phyloP scores from a whole-genome alignment of 2,888 invertebrate genomes.

The Syrista parreyssii region DNA sequence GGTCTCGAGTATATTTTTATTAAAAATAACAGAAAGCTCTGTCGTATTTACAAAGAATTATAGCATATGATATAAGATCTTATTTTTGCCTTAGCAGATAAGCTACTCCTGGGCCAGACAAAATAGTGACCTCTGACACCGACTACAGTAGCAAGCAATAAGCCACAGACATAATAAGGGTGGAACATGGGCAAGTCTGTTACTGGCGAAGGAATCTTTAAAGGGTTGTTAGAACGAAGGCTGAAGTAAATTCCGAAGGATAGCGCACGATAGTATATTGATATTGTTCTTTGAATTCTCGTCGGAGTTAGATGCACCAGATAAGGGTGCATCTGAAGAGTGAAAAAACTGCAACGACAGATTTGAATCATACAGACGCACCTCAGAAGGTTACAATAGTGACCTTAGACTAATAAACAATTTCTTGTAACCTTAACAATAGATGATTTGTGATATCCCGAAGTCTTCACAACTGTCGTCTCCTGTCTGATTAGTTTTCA shows the following conservation, averaged over 20 bases:
- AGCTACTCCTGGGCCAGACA: not conserved
- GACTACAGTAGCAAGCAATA: not conserved
- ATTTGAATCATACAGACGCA: not conserved
- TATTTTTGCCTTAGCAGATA: not conserved
- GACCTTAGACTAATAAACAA: not conserved
- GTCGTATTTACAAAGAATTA: not conserved
- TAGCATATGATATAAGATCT: not conserved
- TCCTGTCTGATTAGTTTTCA: not conserved
- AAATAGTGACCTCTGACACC: not conserved
- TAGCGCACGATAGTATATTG: conserved; percentile 26
- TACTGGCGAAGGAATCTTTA: not conserved
- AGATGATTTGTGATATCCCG: not conserved
- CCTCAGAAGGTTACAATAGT: no score
- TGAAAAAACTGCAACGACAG: not conserved
- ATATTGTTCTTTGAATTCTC: not conserved
- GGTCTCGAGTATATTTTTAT: not conserved
- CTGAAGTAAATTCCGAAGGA: conserved; percentile 33
- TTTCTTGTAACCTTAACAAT: not conserved
- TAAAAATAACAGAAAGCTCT: not conserved
- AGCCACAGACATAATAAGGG: not conserved
- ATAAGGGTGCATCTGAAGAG: not conserved
- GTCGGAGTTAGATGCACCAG: not conserved
- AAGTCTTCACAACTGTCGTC: not conserved
- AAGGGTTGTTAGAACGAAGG: not conserved
- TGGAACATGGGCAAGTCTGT: not conserved